Evolutionary conservation across 1,140 invertebrate genomes (phyloP), one percentile per base, ranked within the genome.

Genomic region (Bombus pascuorum): DNA sequence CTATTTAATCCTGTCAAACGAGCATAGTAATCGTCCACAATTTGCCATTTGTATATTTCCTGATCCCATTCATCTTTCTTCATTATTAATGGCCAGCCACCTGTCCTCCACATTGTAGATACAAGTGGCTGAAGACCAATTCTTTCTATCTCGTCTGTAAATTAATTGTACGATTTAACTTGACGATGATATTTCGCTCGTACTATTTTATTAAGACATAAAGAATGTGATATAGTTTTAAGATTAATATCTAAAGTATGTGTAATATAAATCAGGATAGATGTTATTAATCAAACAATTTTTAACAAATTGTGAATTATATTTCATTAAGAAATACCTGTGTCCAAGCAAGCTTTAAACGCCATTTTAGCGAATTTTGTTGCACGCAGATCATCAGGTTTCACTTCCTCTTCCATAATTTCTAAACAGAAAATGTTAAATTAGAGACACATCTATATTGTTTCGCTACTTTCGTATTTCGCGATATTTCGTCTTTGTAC

Each of bases 61-160:
- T 75, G 9, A 32, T 75, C 32, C 73, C 47, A 75, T 57, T 75
- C 44, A 6, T 6, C n/a, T 75, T 53, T 22, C 8, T 47, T 22
- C 44, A 53, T 75, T 75, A 53, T 75, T 28, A 75, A 62, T 62
- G 73, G 73, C 47, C 44, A 53, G 22, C 44, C 73, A 25, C 44
- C 73, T 53, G n/a, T 5, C 1, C 10, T 53, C n/a, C 59, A 62
- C 59, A 62, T 62, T 5, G 59, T 62, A n/a, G 59, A 13, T 62
- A 62, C 12, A 13, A 62, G 59, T 12, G 59, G 59, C 28, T 62
- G 59, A 3, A 62, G 59, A n/a, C 59, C 59, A n/a, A n/a, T n/a
- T 62, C 59, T 62, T 62, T 62, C 59, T 62, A 62, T 62, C 28
- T 62, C 59, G 12, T n/a, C 59, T 62, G 59, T 13, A 5, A 62